phyloP scores from a whole-genome alignment of 2,797 vertebrate genomes.

The Nothura maculosa region DNA sequence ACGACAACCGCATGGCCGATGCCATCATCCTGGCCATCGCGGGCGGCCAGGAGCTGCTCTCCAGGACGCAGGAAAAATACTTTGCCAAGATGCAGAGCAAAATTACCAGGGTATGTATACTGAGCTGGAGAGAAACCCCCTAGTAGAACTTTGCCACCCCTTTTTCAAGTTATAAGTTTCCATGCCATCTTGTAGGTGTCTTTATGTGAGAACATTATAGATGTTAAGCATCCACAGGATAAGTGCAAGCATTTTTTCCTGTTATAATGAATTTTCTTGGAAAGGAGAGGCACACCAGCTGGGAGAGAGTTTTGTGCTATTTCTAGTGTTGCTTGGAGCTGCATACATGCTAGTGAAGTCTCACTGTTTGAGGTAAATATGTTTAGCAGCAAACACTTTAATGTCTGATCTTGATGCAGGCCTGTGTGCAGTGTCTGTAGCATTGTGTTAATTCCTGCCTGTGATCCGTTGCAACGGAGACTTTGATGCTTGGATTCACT shows the following conservation, averaged over 20 bases:
- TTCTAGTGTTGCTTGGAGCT: background rate
- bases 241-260: background rate
- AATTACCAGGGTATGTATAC: slow-evolving; percentile 90
- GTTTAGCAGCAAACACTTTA: background rate
- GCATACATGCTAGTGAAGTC: background rate
- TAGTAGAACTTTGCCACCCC: background rate
- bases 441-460: background rate
- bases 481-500: background rate
- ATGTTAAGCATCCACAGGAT: background rate
- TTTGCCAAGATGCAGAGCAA: slow-evolving; percentile 92
- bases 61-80: slow-evolving; percentile 94
- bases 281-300: background rate
- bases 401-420: accelerated
- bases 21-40: slow-evolving; percentile 96
- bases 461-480: background rate
- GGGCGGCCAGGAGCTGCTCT: slow-evolving; percentile 91
- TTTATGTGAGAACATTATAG: background rate
- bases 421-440: background rate
- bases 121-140: background rate
- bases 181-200: background rate
- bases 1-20: slow-evolving; percentile 96
- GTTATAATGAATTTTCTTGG: background rate
- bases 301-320: background rate
- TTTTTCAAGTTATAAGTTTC: background rate
- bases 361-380: background rate